Evolutionary conservation across 1,140 invertebrate species (phyloP).

Genomic region (Trachelipus rathkii): DNA sequence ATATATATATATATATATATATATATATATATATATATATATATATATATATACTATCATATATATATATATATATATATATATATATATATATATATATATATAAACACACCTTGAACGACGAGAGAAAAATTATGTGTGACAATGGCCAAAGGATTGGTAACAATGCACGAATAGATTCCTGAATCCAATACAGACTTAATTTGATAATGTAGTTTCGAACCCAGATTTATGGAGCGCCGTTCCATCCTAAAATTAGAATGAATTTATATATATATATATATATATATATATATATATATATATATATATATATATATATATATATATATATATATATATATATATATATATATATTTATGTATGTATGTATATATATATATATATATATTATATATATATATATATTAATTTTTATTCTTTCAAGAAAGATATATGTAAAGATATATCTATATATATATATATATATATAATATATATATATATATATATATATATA

Average conservation of each 20-base stretch:
- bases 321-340: slow-evolving; percentile 11
- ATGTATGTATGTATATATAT: background rate
- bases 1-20: no score
- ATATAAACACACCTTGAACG: background rate
- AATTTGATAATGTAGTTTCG: background rate
- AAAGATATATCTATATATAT: no score
- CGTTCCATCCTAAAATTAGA: background rate
- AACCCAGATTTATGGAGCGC: background rate
- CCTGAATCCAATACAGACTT: background rate
- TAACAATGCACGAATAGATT: background rate
- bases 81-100: no score
- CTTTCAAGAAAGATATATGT: no score
- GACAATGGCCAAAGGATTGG: slow-evolving; percentile 2
- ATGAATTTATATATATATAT: background rate
- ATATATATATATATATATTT: slow-evolving; percentile 1
- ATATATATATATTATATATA: no score
- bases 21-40: no score
- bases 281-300: background rate
- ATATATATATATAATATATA: no score
- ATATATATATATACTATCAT: no score
- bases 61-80: no score
- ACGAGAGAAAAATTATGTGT: background rate
- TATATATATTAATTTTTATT: no score
- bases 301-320: slow-evolving; percentile 1
- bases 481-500: no score